Evolutionary conservation across 2,113 vertebrate species (phyloP).

Genomic region (Hemicordylus capensis): DNA sequence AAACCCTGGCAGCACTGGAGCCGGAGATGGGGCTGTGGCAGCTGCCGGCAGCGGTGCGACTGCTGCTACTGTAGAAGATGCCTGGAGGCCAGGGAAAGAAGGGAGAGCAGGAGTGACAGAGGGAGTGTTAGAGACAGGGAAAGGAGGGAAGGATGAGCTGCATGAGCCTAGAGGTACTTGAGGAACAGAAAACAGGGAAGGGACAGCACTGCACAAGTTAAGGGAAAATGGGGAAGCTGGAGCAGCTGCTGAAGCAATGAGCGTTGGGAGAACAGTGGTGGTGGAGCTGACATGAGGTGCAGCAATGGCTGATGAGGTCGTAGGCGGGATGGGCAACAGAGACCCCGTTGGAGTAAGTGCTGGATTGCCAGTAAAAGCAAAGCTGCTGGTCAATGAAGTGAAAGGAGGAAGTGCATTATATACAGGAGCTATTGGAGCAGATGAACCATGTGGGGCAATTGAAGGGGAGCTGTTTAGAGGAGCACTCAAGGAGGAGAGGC

Average conservation of each 20-base stretch:
- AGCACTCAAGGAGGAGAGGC: slow-evolving; percentile 71
- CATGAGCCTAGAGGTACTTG: slow-evolving; percentile 80
- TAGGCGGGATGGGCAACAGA: slow-evolving; percentile 66
- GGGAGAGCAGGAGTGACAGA: slow-evolving; percentile 88
- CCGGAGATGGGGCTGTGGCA: slow-evolving; percentile 83
- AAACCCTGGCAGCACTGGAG: slow-evolving; percentile 92
- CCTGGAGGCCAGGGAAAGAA: slow-evolving; percentile 91
- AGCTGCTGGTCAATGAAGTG: slow-evolving; percentile 77
- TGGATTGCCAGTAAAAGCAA: slow-evolving; percentile 75
- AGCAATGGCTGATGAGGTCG: slow-evolving; percentile 60
- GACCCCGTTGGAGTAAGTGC: slow-evolving; percentile 76
- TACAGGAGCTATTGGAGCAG: slow-evolving; percentile 72
- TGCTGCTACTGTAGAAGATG: slow-evolving; percentile 85
- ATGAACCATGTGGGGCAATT: slow-evolving; percentile 70
- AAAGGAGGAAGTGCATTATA: slow-evolving; percentile 89
- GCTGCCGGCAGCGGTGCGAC: slow-evolving; percentile 87
- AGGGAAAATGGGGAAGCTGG: slow-evolving; percentile 85
- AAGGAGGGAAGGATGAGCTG: slow-evolving; percentile 85
- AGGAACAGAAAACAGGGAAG: slow-evolving; percentile 86
- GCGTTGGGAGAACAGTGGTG: slow-evolving; percentile 79
- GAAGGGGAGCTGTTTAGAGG: slow-evolving; percentile 71
- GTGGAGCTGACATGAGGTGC: slow-evolving; percentile 61
- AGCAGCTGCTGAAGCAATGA: slow-evolving; percentile 73
- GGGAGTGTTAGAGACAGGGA: slow-evolving; percentile 86
- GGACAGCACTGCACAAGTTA: slow-evolving; percentile 83